Evolutionary conservation across 2,797 vertebrate species (phyloP).

Genomic region (Lepus oiostolus): DNA sequence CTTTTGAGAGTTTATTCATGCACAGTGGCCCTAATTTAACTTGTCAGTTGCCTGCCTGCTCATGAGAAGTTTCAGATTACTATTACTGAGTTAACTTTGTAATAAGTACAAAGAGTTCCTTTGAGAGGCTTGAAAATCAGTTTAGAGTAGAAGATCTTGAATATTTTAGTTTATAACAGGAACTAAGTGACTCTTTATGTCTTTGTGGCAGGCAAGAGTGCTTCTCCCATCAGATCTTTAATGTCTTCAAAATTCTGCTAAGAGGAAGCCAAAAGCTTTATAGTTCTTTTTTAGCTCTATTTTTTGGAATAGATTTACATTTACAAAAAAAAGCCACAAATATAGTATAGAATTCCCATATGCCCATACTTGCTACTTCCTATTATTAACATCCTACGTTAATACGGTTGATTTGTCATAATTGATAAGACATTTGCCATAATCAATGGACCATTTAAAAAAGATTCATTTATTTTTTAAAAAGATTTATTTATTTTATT

Average conservation of each 20-base stretch:
- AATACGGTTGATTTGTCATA: neutral
- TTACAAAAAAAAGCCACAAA: neutral
- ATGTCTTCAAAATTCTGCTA: conserved; percentile 35
- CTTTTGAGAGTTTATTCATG: neutral
- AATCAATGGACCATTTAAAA: neutral
- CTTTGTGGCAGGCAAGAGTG: neutral
- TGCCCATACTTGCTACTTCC: neutral
- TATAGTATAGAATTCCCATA: neutral
- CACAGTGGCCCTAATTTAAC: neutral
- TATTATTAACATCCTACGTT: neutral
- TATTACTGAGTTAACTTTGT: neutral
- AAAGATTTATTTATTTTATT: too few relatives aligned
- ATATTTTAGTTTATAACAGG: conserved; percentile 28
- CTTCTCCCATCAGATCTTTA: neutral
- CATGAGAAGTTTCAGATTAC: conserved; percentile 8
- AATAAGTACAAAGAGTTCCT: conserved; percentile 7
- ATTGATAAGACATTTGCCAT: neutral
- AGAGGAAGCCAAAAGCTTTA: neutral
- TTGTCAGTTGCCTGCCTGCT: neutral
- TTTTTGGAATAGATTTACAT: conserved; percentile 10
- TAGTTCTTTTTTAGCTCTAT: neutral
- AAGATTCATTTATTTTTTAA: too few relatives aligned
- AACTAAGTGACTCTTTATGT: neutral
- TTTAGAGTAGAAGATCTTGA: conserved; percentile 53
- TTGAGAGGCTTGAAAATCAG: conserved; percentile 47